Evolutionary conservation across 2,888 invertebrate species (phyloP).

Genomic region (Allolobophora icterica): DNA sequence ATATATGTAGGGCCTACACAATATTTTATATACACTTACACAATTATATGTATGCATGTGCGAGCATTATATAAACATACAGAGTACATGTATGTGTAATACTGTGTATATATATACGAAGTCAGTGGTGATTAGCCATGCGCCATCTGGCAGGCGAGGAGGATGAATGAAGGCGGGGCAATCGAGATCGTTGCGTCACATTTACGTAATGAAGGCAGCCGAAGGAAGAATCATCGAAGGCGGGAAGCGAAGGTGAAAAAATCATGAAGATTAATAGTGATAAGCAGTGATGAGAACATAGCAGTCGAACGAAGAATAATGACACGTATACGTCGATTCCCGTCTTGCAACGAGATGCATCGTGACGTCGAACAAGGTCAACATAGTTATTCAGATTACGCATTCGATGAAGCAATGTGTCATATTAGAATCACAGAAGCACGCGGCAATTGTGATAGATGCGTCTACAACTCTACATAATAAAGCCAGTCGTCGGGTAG

Average conservation of each 20-base stretch:
- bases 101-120: too few relatives aligned
- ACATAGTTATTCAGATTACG: not conserved
- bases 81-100: not conserved
- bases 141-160: not conserved
- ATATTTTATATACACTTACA: too few relatives aligned
- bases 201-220: not conserved
- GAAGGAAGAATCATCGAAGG: not conserved
- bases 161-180: not conserved
- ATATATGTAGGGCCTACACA: too few relatives aligned
- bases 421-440: not conserved
- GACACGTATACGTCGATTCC: not conserved
- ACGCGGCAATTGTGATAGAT: not conserved
- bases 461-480: not conserved
- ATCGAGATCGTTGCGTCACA: not conserved
- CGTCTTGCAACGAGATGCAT: not conserved
- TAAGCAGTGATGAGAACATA: not conserved
- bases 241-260: not conserved
- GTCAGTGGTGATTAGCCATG: not conserved
- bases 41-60: too few relatives aligned
- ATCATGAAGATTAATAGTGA: slow-evolving; percentile 12
- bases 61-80: too few relatives aligned
- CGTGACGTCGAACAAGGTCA: not conserved
- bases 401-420: not conserved
- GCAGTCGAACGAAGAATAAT: slow-evolving; percentile 8
- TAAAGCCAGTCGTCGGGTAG: not conserved